Evolutionary conservation across 2,113 vertebrate species (phyloP).

Genomic region (Pseudorasbora parva): DNA sequence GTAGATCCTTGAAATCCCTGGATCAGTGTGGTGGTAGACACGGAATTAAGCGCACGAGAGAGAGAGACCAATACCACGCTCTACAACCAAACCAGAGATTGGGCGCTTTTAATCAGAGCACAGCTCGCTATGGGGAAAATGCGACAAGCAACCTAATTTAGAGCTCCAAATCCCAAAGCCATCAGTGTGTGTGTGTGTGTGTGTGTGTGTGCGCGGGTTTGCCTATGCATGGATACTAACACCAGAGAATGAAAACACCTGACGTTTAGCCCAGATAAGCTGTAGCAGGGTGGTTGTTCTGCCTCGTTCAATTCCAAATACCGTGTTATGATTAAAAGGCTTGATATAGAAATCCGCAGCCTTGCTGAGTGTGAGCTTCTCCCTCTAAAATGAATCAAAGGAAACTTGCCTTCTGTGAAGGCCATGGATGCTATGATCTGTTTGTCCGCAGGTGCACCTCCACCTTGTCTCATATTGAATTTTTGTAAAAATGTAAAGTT

Average conservation of each 20-base stretch:
- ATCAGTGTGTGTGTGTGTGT: slow-evolving; percentile 49
- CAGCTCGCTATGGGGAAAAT: slow-evolving; percentile 41
- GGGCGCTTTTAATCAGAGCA: slow-evolving; percentile 53
- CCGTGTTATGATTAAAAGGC: slow-evolving; percentile 23
- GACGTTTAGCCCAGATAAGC: slow-evolving; percentile 42
- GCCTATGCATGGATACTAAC: slow-evolving; percentile 41
- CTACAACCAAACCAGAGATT: slow-evolving; percentile 39
- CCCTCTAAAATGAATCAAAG: slow-evolving; percentile 9
- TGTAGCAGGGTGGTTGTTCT: slow-evolving; percentile 25
- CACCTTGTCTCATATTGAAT: not conserved
- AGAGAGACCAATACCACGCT: slow-evolving; percentile 22
- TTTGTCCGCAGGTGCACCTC: not conserved
- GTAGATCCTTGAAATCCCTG: slow-evolving; percentile 26
- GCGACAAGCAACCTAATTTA: slow-evolving; percentile 72
- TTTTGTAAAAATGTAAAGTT: not conserved
- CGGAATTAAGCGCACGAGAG: slow-evolving; percentile 9
- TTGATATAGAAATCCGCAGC: slow-evolving; percentile 29
- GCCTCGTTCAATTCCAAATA: slow-evolving; percentile 30
- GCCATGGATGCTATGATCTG: not conserved
- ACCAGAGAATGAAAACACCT: slow-evolving; percentile 20
- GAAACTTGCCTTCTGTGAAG: not conserved
- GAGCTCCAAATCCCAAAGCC: slow-evolving; percentile 70
- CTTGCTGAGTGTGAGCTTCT: not conserved
- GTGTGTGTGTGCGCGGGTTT: slow-evolving; percentile 44
- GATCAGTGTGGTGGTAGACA: not conserved